Evolutionary conservation across 2,888 invertebrate genomes (phyloP), one percentile per base, ranked within the genome.

Genomic region (Chromoteleia sp.): DNA sequence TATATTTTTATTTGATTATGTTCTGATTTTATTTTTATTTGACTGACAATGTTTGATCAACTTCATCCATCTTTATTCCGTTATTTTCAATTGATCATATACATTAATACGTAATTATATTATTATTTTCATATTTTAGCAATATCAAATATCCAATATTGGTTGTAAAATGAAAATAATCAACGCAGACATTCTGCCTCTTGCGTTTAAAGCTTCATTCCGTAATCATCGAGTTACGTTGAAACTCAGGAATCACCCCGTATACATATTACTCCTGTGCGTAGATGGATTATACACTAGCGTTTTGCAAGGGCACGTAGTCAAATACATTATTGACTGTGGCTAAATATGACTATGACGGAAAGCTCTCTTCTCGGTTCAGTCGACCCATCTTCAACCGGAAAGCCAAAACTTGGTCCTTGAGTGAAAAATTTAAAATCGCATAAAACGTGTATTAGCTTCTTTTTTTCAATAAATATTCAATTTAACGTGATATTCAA

Each of bases 301-400:
- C 61, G 85, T 84, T 85, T 87, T 87, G 85, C 87, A 82, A 73
- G 80, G 79, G 85, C 87, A 87, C 87, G 87, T 87, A 85, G 83
- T 84, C 86, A 85, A 86, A 87, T 86, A 86, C 85, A 73, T 83
- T 85, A 83, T 82, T 80, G 80, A 78, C 71, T 65, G 68, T 63
- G 54, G 76, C 80, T 65, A 67, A 61, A 63, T 63, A 76, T 79
- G 82, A 52, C 67, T 73, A 81, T 81, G 79, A 81, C 83, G 81
- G 83, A 85, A 85, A 85, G 84, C 83, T 81, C 74, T 81, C 68
- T 58, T 54, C 71, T 48, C 65, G 52, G 52, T 65, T 65, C 70
- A 45, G 39, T 41, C 43, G 48, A 36, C 30, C 52, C 43, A 48
- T 58, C 54, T 33, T 50, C 54, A 12, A 52, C 5, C 59, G 19